Evolutionary conservation across 2,888 invertebrate genomes (phyloP).

Genomic region (Pterostichus madidus): DNA sequence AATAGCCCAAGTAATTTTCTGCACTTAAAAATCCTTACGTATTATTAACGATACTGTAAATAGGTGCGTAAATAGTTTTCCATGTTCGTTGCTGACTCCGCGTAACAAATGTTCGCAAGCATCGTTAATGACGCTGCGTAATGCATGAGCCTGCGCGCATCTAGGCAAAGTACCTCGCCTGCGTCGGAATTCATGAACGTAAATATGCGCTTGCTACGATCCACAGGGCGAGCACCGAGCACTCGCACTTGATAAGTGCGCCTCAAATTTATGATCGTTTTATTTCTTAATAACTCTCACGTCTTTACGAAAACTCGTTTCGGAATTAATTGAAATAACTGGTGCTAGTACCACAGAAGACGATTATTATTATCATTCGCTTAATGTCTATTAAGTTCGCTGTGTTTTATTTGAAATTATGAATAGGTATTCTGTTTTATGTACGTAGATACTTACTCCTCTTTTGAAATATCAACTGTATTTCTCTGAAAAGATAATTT

Average conservation of each 20-base stretch:
- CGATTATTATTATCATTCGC: constrained; percentile 11
- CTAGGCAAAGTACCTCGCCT: background rate
- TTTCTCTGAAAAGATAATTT: no score
- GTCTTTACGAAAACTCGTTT: constrained; percentile 38
- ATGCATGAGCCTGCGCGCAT: constrained; percentile 26
- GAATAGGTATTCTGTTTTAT: background rate
- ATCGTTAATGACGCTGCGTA: constrained; percentile 52
- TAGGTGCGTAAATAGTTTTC: constrained; percentile 57
- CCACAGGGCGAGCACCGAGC: constrained; percentile 15
- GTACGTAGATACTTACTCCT: background rate
- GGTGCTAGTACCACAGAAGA: background rate
- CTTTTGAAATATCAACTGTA: no score
- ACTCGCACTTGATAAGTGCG: constrained; percentile 30
- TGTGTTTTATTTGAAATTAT: background rate
- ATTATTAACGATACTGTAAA: constrained; percentile 55
- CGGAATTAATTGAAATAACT: constrained; percentile 40
- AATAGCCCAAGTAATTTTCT: constrained; percentile 40
- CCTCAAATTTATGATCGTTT: constrained; percentile 29
- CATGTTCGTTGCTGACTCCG: constrained; percentile 41
- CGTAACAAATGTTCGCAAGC: constrained; percentile 54
- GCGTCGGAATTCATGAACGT: constrained; percentile 34
- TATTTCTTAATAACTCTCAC: constrained; percentile 42
- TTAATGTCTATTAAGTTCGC: background rate
- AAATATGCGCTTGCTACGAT: constrained; percentile 20
- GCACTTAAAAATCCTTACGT: constrained; percentile 18